These are phyloP conservation scores for Sphaeramia orbicularis DNA, from an alignment of 2,797 vertebrate genomes.

Conservation along the genomic window DNA sequence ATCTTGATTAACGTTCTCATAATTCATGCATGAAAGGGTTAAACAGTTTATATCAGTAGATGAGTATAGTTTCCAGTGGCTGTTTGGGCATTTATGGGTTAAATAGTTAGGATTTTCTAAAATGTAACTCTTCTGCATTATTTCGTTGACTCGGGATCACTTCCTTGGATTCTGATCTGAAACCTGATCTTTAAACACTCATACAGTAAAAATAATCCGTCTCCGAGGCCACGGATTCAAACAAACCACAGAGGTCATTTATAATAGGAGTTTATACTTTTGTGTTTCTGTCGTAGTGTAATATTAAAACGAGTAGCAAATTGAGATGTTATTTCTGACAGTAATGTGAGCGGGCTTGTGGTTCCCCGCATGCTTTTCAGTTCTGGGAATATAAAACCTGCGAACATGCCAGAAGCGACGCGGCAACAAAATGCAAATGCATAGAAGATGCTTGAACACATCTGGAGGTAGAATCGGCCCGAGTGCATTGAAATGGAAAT, in stretches of 20 bases:
- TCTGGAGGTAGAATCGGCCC: slow-evolving; percentile 14
- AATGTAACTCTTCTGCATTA: background rate
- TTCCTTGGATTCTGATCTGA: slow-evolving; percentile 18
- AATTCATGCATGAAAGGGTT: too few species aligned
- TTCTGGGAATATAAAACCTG: slow-evolving; percentile 51
- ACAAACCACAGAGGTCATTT: slow-evolving; percentile 17
- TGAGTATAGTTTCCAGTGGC: too few species aligned
- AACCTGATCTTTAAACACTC: slow-evolving; percentile 33
- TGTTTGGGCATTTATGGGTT: too few species aligned
- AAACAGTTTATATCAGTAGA: too few species aligned
- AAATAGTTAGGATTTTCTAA: background rate
- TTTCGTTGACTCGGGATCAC: background rate
- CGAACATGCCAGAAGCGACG: slow-evolving; percentile 35
- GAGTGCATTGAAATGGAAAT: background rate
- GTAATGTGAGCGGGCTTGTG: slow-evolving; percentile 49
- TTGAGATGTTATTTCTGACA: slow-evolving; percentile 53
- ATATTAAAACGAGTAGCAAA: slow-evolving; percentile 53
- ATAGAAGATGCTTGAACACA: slow-evolving; percentile 30
- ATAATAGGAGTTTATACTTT: background rate
- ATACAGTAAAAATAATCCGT: slow-evolving; percentile 14
- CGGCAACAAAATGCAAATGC: slow-evolving; percentile 34
- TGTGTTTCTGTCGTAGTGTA: slow-evolving; percentile 3
- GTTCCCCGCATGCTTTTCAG: slow-evolving; percentile 47
- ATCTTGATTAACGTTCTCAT: too few species aligned
- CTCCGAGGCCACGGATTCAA: slow-evolving; percentile 1